These are phyloP conservation scores for Danio jaintianensis DNA, from an alignment of 2,797 vertebrate genomes.

Conservation along the genomic window DNA sequence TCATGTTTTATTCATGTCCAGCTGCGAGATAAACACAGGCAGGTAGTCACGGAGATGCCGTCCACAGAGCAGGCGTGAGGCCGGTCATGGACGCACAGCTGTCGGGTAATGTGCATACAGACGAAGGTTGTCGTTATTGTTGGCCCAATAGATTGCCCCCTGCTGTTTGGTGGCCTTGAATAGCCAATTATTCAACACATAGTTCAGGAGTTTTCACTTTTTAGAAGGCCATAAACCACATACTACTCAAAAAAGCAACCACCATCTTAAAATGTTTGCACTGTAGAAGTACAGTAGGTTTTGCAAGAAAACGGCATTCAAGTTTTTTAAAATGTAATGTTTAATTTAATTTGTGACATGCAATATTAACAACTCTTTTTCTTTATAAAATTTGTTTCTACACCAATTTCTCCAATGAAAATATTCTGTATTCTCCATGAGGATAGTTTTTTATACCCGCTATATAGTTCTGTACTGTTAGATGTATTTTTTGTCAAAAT, in stretches of 20 bases:
- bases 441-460: no score
- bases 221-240: background rate
- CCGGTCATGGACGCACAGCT: conserved; percentile 63
- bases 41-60: conserved; percentile 78
- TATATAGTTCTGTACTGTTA: background rate
- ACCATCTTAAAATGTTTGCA: no score
- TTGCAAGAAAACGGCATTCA: no score
- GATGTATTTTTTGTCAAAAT: background rate
- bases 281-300: no score
- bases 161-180: conserved; percentile 61
- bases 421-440: no score
- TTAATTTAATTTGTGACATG: no score
- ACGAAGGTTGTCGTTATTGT: conserved; percentile 65
- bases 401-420: no score
- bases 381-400: no score
- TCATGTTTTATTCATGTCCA: conserved; percentile 87
- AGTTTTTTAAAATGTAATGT: no score
- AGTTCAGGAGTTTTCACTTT: background rate
- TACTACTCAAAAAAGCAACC: no score
- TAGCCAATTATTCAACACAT: background rate
- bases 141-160: conserved; percentile 68
- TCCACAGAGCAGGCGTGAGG: conserved; percentile 71
- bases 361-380: no score
- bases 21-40: conserved; percentile 81
- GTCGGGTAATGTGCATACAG: conserved; percentile 36